phyloP scores from a whole-genome alignment of 1,140 invertebrate genomes.

The Helicoverpa zea region DNA sequence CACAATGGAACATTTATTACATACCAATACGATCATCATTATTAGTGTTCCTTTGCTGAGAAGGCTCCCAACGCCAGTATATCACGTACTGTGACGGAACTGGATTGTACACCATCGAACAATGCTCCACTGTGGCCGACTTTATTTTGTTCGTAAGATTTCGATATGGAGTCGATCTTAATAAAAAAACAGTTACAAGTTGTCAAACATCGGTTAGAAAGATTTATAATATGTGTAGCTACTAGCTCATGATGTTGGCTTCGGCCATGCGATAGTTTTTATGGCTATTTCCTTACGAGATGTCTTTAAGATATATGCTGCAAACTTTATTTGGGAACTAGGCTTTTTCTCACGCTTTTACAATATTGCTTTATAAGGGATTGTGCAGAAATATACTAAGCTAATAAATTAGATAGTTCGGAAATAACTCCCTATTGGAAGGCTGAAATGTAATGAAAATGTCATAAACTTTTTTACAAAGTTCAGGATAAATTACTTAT shows the following conservation, averaged over 20 bases:
- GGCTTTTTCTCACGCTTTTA: conserved; percentile 23
- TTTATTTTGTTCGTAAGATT: conserved; percentile 8
- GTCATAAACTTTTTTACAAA: too few relatives aligned
- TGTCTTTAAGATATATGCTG: conserved; percentile 23
- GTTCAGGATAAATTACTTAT: neutral
- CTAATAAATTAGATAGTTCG: neutral
- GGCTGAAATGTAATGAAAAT: too few relatives aligned
- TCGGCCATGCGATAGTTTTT: conserved; percentile 28
- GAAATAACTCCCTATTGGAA: too few relatives aligned
- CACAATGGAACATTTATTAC: conserved; percentile 44
- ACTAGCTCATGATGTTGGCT: conserved; percentile 18
- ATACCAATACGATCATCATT: conserved; percentile 36
- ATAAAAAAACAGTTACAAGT: conserved; percentile 32
- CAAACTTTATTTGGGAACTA: conserved; percentile 37
- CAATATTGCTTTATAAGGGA: conserved; percentile 5
- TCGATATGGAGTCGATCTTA: conserved; percentile 24
- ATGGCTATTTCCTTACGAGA: conserved; percentile 30
- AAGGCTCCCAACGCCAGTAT: conserved; percentile 20
- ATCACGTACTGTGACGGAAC: conserved; percentile 31
- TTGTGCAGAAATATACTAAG: neutral
- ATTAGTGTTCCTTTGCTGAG: conserved; percentile 21
- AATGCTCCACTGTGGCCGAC: conserved; percentile 7
- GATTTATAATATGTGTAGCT: conserved; percentile 34
- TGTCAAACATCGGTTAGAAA: conserved; percentile 33
- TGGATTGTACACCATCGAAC: conserved; percentile 35